Percentiles rank a stretch among this genome's conserved stretches.
These are phyloP conservation scores for Muscicapa comitata DNA, from an alignment of 2,797 vertebrate genomes.

Conservation along the genomic window DNA sequence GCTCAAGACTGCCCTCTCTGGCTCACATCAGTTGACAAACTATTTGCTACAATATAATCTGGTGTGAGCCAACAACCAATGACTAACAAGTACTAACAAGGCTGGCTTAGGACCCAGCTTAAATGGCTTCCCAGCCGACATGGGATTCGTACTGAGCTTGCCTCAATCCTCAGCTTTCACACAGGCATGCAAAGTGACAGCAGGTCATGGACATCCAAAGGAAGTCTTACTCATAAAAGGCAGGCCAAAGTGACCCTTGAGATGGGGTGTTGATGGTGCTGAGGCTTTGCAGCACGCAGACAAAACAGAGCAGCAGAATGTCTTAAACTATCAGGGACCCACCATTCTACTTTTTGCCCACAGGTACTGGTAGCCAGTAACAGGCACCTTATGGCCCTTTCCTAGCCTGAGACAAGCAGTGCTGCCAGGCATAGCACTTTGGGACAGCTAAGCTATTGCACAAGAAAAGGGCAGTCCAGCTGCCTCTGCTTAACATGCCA, in stretches of 20 bases:
- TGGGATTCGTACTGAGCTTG: neutral
- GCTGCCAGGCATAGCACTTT: neutral
- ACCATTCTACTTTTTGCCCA: neutral
- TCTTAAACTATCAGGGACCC: neutral
- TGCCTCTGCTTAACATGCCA: rapidly evolving
- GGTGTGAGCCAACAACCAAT: neutral
- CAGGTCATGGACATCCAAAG: neutral
- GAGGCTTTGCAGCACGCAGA: neutral
- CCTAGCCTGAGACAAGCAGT: neutral
- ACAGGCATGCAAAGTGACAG: neutral
- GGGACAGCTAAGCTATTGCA: neutral
- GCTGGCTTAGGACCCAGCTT: neutral
- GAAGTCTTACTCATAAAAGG: neutral
- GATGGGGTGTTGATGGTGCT: neutral
- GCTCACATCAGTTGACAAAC: neutral
- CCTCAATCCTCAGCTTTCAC: neutral
- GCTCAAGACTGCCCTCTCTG: neutral
- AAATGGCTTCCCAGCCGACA: neutral
- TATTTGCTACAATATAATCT: rapidly evolving
- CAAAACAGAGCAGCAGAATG: neutral
- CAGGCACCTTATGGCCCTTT: neutral
- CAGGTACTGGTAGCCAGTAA: neutral
- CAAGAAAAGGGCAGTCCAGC: neutral
- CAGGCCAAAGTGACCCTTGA: rapidly evolving
- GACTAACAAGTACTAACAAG: neutral